Conservation (phyloP, 1,140 invertebrate genomes). For the Caenorhabditis remanei region DNA sequence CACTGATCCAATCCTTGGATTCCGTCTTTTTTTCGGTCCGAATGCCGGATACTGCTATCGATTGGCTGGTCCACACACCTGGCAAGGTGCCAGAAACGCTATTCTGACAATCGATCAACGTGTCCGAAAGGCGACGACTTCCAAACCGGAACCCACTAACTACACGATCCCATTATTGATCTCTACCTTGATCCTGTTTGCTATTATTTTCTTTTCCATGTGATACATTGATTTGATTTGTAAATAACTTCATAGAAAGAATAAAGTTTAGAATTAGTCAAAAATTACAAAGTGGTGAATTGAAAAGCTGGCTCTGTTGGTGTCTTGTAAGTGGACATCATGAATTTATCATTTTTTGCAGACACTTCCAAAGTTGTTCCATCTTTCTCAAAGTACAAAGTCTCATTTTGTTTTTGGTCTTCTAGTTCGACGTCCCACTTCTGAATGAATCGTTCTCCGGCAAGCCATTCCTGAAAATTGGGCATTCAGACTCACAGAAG, state of each 20-base stretch:
- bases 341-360: neutral
- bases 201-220: neutral
- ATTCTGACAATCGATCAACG: constrained; percentile 69
- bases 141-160: constrained; percentile 44
- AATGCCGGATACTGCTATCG: constrained; percentile 70
- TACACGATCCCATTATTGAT: constrained; percentile 17
- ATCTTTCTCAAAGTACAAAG: constrained; percentile 25
- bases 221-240: neutral
- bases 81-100: constrained; percentile 65
- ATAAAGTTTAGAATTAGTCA: neutral
- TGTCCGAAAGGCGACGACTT: constrained; percentile 68
- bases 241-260: neutral
- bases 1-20: constrained; percentile 64
- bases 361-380: neutral
- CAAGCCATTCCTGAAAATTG: constrained; percentile 4
- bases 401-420: neutral
- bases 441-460: neutral
- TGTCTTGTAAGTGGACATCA: neutral
- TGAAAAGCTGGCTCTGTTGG: neutral
- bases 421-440: neutral
- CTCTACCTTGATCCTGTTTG: neutral
- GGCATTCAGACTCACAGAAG: no score
- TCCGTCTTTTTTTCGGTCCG: constrained; percentile 66
- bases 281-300: neutral
- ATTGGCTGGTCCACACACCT: constrained; percentile 65